Conservation (phyloP, 2,113 vertebrate genomes). For the Turnix velox region DNA sequence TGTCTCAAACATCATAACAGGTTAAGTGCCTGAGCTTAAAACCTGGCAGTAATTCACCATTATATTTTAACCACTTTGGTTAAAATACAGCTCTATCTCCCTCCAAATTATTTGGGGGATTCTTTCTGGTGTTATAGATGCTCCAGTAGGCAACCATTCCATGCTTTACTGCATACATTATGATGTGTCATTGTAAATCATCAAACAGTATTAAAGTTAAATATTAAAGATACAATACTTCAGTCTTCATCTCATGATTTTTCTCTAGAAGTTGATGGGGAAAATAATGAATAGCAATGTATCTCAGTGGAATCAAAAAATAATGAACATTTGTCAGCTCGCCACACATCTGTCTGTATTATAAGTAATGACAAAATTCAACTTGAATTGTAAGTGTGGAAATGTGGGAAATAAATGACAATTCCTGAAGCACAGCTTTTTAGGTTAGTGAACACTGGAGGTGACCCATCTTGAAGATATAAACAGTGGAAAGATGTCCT, state of each 20-base stretch:
- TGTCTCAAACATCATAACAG: slow-evolving; percentile 11
- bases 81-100: slow-evolving; percentile 17
- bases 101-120: not conserved
- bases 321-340: not conserved
- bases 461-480: not conserved
- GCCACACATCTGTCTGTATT: not conserved
- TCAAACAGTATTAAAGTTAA: not conserved
- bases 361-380: not conserved
- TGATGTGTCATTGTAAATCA: slow-evolving; percentile 40
- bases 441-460: not conserved
- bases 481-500: not conserved
- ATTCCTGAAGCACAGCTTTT: not conserved
- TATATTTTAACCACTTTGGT: not conserved
- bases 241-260: not conserved
- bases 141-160: slow-evolving; percentile 49
- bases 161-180: slow-evolving; percentile 54
- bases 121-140: not conserved
- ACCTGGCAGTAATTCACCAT: not conserved
- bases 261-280: not conserved
- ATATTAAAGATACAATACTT: not conserved
- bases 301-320: not conserved
- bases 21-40: slow-evolving; percentile 55
- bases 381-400: not conserved
- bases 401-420: not conserved
- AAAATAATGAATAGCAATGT: not conserved